Evolutionary conservation across 2,113 vertebrate genomes (phyloP).

Genomic region (Bubalus kerabau): DNA sequence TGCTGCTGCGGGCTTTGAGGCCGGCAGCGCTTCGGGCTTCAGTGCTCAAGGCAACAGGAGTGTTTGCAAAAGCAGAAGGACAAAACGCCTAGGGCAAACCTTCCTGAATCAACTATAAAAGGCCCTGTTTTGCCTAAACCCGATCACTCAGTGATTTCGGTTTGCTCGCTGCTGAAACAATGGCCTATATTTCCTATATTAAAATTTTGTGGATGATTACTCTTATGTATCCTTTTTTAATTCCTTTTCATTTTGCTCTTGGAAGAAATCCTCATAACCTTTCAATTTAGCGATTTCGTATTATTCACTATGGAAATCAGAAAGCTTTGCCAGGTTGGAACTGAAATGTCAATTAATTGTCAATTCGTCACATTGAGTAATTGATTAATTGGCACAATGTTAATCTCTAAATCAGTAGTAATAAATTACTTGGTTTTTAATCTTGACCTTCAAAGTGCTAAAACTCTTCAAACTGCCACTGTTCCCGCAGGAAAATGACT

Average conservation of each 20-base stretch:
- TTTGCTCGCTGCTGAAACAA: accelerated
- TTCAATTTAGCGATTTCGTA: slow-evolving; percentile 40
- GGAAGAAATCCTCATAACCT: slow-evolving; percentile 31
- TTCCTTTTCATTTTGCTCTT: neutral
- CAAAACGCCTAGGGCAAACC: neutral
- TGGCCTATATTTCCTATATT: accelerated
- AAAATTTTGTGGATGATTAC: neutral
- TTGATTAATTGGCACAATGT: slow-evolving; percentile 81
- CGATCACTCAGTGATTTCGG: accelerated
- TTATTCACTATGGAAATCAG: slow-evolving; percentile 52
- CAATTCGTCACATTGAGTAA: slow-evolving; percentile 74
- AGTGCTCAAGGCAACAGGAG: neutral
- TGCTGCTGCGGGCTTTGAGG: neutral
- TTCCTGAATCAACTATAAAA: accelerated
- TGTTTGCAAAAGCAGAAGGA: neutral
- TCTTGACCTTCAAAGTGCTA: slow-evolving; percentile 78
- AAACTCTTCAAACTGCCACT: slow-evolving; percentile 73
- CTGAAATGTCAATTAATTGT: slow-evolving; percentile 79
- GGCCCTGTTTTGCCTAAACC: too few relatives aligned
- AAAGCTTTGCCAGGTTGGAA: slow-evolving; percentile 73
- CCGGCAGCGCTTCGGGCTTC: neutral
- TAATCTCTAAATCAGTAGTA: slow-evolving; percentile 81
- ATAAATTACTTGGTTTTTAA: slow-evolving; percentile 78
- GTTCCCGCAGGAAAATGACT: slow-evolving; percentile 70
- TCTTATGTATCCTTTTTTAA: neutral